A percentile compares a stretch with the other conserved stretches of the same genome.
Evolutionary conservation across 2,113 vertebrate species (phyloP).

Genomic region (Cnemophilus loriae): DNA sequence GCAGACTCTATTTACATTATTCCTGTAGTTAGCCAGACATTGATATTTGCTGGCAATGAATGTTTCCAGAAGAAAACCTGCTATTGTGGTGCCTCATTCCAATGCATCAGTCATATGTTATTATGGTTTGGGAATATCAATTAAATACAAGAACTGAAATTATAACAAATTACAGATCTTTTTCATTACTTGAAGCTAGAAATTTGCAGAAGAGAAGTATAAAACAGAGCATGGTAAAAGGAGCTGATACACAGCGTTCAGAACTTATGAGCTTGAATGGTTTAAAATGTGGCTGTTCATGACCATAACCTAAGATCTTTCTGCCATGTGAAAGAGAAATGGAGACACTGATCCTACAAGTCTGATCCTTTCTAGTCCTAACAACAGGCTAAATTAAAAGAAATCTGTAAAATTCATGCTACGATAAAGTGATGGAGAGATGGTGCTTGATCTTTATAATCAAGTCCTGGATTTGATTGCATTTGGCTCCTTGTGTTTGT

Average conservation of each 20-base stretch:
- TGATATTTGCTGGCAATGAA: conserved; percentile 17
- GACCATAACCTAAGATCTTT: background rate
- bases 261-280: background rate
- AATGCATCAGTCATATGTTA: background rate
- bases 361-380: background rate
- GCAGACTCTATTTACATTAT: conserved; percentile 65
- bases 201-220: background rate
- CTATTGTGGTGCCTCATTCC: conserved; percentile 9
- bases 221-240: background rate
- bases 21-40: conserved; percentile 56
- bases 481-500: background rate
- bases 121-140: background rate
- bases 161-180: background rate
- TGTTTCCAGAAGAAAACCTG: conserved; percentile 41
- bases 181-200: background rate
- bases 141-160: background rate
- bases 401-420: background rate
- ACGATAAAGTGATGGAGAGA: background rate
- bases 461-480: background rate
- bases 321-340: background rate
- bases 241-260: background rate
- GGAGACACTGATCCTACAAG: background rate
- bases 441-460: background rate
- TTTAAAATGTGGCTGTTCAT: background rate
- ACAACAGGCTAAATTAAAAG: background rate